These are phyloP conservation scores for Herminia tarsipennalis DNA, from an alignment of 2,888 invertebrate species.

Conservation along the genomic window DNA sequence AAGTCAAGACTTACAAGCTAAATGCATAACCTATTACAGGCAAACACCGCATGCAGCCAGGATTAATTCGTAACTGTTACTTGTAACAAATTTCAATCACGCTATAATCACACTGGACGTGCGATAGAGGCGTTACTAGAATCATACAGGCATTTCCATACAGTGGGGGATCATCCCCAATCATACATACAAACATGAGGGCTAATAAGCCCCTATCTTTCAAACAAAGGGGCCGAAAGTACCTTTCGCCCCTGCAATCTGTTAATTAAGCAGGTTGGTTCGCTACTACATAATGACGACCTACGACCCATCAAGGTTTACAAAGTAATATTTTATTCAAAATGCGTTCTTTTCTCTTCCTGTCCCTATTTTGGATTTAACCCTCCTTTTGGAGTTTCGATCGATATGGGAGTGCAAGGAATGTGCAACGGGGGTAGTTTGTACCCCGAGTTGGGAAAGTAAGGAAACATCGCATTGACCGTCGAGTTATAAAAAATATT, in stretches of 20 bases:
- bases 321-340: constrained; percentile 10
- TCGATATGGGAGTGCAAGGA: constrained; percentile 46
- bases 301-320: background rate
- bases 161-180: no score
- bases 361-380: constrained; percentile 30
- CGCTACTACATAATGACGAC: background rate
- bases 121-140: no score
- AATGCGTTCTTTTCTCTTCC: constrained; percentile 11
- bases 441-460: constrained; percentile 16
- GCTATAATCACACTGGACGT: no score
- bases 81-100: no score
- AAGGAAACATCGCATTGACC: background rate
- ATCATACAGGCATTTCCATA: no score
- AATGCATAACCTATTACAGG: no score
- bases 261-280: constrained; percentile 1
- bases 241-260: background rate
- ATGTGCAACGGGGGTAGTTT: constrained; percentile 49
- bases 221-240: background rate
- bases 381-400: constrained; percentile 32
- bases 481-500: constrained; percentile 2
- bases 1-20: no score
- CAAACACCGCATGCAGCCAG: no score
- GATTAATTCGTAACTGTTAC: no score
- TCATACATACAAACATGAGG: background rate
- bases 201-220: background rate